phyloP scores from a whole-genome alignment of 2,797 vertebrate genomes.

The Lates japonicus region DNA sequence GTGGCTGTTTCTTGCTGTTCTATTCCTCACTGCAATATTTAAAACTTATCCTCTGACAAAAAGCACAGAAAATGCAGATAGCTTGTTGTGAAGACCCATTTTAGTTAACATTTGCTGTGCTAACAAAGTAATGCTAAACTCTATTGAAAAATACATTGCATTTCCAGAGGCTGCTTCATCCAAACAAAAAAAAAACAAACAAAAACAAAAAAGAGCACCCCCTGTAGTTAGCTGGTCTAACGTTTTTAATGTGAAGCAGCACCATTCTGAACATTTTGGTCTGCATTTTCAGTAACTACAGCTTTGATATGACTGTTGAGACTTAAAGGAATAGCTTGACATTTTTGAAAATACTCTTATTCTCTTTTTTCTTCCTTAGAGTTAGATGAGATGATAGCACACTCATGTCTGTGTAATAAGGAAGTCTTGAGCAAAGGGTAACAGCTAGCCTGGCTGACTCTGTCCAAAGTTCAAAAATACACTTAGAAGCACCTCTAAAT shows the following conservation, averaged over 20 bases:
- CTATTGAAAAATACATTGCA: not conserved
- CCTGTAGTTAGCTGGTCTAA: not conserved
- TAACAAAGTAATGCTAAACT: not conserved
- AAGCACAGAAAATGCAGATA: not conserved
- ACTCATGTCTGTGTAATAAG: not conserved
- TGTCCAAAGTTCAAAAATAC: no score
- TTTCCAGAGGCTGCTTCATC: not conserved
- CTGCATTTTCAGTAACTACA: no score
- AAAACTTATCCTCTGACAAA: not conserved
- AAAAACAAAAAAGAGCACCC: not conserved
- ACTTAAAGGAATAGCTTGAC: no score
- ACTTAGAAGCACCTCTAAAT: not conserved
- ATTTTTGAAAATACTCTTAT: no score
- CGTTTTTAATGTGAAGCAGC: not conserved
- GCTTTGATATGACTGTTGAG: no score
- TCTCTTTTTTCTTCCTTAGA: no score
- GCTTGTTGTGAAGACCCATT: not conserved
- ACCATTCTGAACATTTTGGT: no score
- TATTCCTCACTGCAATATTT: conserved; percentile 24
- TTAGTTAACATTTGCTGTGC: not conserved
- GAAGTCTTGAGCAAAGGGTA: not conserved
- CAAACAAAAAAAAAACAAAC: not conserved
- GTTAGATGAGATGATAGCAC: not conserved
- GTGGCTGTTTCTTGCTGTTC: not conserved
- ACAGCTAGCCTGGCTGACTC: no score